A percentile compares a stretch with the other conserved stretches of the same genome.
phyloP scores from a whole-genome alignment of 2,888 invertebrate genomes.

The Eudemis profundana region DNA sequence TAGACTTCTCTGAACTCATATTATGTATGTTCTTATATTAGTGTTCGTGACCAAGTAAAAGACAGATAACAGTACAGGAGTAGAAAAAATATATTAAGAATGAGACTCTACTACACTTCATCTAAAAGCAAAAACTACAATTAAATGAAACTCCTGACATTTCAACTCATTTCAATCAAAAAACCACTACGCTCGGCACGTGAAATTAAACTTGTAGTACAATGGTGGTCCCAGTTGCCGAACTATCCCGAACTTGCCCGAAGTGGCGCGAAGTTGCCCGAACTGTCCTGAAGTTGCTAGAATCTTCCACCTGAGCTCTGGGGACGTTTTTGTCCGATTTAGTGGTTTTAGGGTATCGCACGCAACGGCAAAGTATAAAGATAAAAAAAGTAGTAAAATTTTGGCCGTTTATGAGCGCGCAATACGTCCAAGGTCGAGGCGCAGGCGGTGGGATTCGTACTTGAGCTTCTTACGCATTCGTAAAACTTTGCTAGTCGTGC shows the following conservation, averaged over 20 bases:
- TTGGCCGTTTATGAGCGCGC: too few relatives aligned
- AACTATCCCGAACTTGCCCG: conserved; percentile 38
- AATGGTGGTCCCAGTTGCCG: conserved; percentile 29
- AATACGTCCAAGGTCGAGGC: too few relatives aligned
- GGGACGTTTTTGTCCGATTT: conserved; percentile 36
- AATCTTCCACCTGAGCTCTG: conserved; percentile 36
- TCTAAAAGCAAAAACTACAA: neutral
- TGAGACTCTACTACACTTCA: too few relatives aligned
- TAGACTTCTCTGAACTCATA: too few relatives aligned
- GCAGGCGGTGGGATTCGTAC: too few relatives aligned
- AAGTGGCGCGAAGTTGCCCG: conserved; percentile 25
- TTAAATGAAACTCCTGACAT: conserved; percentile 6
- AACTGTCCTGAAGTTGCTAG: conserved; percentile 29
- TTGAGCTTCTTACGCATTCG: too few relatives aligned
- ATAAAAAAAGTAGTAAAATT: neutral
- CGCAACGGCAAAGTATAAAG: neutral
- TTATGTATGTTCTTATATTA: too few relatives aligned
- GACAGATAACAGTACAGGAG: too few relatives aligned
- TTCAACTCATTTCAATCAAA: conserved; percentile 36
- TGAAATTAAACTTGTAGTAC: conserved; percentile 37
- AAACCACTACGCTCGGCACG: conserved; percentile 23
- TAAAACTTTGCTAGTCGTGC: too few relatives aligned
- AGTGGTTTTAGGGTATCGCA: conserved; percentile 9
- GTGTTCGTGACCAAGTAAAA: too few relatives aligned
- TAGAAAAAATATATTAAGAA: too few relatives aligned